A percentile compares a stretch with the other conserved stretches of the same genome.
Conservation (phyloP, 2,888 invertebrate species). For the Limnephilus lunatus region DNA sequence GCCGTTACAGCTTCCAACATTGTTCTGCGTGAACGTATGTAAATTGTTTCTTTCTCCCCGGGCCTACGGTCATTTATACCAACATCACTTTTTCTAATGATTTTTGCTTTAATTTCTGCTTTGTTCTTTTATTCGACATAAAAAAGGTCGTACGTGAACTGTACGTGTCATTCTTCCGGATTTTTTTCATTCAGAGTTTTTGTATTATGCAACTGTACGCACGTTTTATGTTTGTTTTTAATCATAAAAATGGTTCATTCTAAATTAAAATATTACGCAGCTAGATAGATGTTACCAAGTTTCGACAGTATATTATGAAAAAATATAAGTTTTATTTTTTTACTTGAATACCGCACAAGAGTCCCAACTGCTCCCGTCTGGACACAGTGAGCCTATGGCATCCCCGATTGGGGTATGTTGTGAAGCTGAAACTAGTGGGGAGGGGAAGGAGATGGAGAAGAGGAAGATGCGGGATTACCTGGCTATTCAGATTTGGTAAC, state of each 20-base stretch:
- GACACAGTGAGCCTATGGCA: too few relatives aligned
- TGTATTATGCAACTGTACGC: not conserved
- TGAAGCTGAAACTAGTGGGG: too few relatives aligned
- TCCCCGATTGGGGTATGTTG: too few relatives aligned
- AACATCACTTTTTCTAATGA: not conserved
- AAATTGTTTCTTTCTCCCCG: not conserved
- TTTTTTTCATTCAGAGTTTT: not conserved
- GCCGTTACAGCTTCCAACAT: slow-evolving; percentile 52
- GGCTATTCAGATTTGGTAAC: too few relatives aligned
- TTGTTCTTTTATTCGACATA: not conserved
- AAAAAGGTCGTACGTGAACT: not conserved
- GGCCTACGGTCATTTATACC: slow-evolving; percentile 45
- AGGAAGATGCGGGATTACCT: too few relatives aligned
- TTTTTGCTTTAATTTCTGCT: not conserved
- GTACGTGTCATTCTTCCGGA: not conserved
- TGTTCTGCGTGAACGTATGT: slow-evolving; percentile 31
- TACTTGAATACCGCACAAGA: too few relatives aligned
- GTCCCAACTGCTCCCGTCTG: too few relatives aligned
- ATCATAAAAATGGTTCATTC: not conserved
- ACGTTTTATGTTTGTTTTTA: too few relatives aligned
- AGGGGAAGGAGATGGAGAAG: too few relatives aligned
- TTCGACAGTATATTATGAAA: not conserved
- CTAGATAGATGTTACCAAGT: not conserved
- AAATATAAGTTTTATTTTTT: too few relatives aligned
- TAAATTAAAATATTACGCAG: not conserved